These are phyloP conservation scores for Bemisia tabaci DNA, from an alignment of 1,140 invertebrate species.

Conservation along the genomic window DNA sequence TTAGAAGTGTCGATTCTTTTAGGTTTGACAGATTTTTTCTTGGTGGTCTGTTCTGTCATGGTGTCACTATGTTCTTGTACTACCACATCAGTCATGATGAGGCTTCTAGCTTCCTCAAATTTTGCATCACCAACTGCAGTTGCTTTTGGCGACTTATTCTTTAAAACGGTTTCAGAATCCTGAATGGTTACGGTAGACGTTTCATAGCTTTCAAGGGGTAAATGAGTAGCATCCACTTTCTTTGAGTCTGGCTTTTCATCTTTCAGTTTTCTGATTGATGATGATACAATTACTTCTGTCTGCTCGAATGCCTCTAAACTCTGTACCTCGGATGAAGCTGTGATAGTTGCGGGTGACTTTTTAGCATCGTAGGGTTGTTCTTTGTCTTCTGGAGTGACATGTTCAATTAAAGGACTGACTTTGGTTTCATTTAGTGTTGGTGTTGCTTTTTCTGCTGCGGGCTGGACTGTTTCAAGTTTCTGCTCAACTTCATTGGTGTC, in stretches of 20 bases:
- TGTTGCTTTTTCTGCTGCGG: conserved; percentile 18
- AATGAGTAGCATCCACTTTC: conserved; percentile 15
- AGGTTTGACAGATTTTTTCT: conserved; percentile 17
- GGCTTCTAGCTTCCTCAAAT: conserved; percentile 32
- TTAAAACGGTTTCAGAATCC: conserved; percentile 28
- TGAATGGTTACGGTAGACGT: conserved; percentile 28
- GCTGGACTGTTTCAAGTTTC: conserved; percentile 13
- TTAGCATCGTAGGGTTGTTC: conserved; percentile 25
- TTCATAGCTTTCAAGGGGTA: conserved; percentile 24
- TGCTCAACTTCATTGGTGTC: conserved; percentile 19
- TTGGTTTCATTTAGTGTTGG: conserved; percentile 18
- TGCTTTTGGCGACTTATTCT: conserved; percentile 22
- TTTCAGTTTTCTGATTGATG: conserved; percentile 24
- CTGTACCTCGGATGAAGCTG: neutral
- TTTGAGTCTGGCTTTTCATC: conserved; percentile 21
- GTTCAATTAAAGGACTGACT: conserved; percentile 25
- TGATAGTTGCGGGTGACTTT: conserved; percentile 14
- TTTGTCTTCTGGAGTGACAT: conserved; percentile 29
- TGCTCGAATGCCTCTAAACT: conserved; percentile 8
- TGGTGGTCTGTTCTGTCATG: conserved; percentile 23
- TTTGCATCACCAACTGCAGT: conserved; percentile 29
- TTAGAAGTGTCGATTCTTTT: conserved; percentile 18
- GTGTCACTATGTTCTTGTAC: conserved; percentile 29
- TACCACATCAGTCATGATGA: conserved; percentile 35
- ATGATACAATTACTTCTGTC: conserved; percentile 16